These are phyloP conservation scores for Percopsis transmontana DNA, from an alignment of 2,113 vertebrate genomes.

Conservation along the genomic window DNA sequence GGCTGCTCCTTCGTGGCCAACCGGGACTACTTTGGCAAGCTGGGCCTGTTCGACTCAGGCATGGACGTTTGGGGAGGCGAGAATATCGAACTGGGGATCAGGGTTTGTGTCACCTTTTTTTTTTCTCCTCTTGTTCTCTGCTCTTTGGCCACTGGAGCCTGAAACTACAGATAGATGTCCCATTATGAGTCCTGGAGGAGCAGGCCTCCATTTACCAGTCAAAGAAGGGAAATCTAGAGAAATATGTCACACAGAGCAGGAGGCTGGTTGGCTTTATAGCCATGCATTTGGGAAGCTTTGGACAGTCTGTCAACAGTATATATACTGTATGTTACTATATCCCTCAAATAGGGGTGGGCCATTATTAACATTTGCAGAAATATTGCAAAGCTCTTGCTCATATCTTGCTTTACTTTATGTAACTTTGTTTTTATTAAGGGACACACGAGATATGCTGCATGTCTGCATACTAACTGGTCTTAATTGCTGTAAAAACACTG, in stretches of 20 bases:
- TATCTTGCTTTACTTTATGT: no score
- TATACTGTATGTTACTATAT: background rate
- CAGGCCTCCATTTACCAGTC: slow-evolving; percentile 34
- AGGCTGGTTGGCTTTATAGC: slow-evolving; percentile 9
- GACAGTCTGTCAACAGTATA: slow-evolving; percentile 1
- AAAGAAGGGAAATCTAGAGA: slow-evolving; percentile 37
- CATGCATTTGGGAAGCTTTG: background rate
- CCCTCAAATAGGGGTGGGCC: no score
- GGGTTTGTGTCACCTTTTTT: slow-evolving; percentile 82
- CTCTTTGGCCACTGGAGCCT: background rate
- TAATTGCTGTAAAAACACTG: no score
- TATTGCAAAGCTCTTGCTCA: no score
- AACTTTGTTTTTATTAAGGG: no score
- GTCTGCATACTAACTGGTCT: no score
- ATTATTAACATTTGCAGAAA: no score
- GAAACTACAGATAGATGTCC: slow-evolving; percentile 60
- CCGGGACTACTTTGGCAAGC: slow-evolving; percentile 91
- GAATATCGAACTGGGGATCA: slow-evolving; percentile 97
- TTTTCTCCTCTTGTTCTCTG: slow-evolving; percentile 18
- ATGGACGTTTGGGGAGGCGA: slow-evolving; percentile 99
- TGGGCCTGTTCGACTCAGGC: slow-evolving; percentile 92
- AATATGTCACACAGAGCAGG: slow-evolving; percentile 49
- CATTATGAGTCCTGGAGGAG: slow-evolving; percentile 56
- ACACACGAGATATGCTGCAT: no score
- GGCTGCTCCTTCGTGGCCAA: slow-evolving; percentile 96